Conservation (phyloP, 2,797 vertebrate species). For the Periophthalmus magnuspinnatus region DNA sequence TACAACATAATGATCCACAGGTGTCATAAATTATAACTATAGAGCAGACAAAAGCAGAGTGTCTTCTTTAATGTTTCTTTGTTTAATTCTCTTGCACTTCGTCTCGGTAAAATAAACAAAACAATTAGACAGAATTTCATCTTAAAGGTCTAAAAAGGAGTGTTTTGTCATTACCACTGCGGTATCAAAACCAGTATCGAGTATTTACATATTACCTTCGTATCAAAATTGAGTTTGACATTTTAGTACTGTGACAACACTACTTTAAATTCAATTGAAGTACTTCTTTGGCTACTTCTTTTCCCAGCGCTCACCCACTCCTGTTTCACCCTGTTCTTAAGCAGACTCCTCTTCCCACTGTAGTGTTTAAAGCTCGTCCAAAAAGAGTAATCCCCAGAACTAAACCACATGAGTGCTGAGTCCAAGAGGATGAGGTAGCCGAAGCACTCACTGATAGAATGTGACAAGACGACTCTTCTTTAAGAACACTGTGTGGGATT, state of each 20-base stretch:
- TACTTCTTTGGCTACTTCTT: slow-evolving; percentile 15
- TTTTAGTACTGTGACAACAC: not conserved
- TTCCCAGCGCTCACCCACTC: slow-evolving; percentile 34
- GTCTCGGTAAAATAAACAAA: no score
- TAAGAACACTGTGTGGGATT: slow-evolving; percentile 39
- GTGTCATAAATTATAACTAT: no score
- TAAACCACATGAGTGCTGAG: slow-evolving; percentile 53
- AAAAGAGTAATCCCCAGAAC: slow-evolving; percentile 70
- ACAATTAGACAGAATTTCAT: no score
- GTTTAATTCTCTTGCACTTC: no score
- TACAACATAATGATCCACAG: no score
- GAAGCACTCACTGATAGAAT: slow-evolving; percentile 56
- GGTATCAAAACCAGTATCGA: not conserved
- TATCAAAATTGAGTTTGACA: not conserved
- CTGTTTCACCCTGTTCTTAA: slow-evolving; percentile 61
- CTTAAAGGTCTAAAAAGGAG: no score
- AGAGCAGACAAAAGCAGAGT: no score
- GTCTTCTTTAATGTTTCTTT: no score
- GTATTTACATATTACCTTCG: not conserved
- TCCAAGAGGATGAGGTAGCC: slow-evolving; percentile 62
- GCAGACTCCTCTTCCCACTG: slow-evolving; percentile 59
- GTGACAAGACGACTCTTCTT: slow-evolving; percentile 50
- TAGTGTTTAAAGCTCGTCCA: slow-evolving; percentile 69
- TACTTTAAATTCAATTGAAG: slow-evolving; percentile 5
- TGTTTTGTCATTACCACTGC: not conserved